These are phyloP conservation scores for Erpobdella octoculata DNA, from an alignment of 2,888 invertebrate species.

Conservation along the genomic window DNA sequence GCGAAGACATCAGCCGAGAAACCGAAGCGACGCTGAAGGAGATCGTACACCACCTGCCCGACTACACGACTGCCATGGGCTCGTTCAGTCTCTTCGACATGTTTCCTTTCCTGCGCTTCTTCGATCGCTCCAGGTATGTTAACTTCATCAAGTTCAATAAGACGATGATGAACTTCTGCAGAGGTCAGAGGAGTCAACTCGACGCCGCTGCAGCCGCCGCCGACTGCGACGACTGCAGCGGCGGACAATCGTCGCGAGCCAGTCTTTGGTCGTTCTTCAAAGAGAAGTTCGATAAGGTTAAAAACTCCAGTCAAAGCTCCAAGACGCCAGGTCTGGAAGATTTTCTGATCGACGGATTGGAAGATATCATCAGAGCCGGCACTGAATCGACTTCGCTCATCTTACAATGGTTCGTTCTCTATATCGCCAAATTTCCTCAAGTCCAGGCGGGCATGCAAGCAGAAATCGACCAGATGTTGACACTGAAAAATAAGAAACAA, in stretches of 20 bases:
- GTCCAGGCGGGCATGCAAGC: slow-evolving; percentile 26
- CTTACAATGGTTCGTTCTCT: slow-evolving; percentile 29
- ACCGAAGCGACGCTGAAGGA: not conserved
- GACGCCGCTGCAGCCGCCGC: not conserved
- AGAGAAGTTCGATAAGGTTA: slow-evolving; percentile 10
- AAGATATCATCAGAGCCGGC: slow-evolving; percentile 32
- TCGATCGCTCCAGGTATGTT: not conserved
- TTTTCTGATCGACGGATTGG: slow-evolving; percentile 24
- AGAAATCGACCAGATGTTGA: slow-evolving; percentile 23
- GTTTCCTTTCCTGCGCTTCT: slow-evolving; percentile 19
- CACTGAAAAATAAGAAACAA: not conserved
- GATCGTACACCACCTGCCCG: slow-evolving; percentile 24
- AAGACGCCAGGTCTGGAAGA: slow-evolving; percentile 24
- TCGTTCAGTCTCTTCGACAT: slow-evolving; percentile 30
- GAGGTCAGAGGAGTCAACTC: not conserved
- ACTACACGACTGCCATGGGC: slow-evolving; percentile 31
- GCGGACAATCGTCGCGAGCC: not conserved
- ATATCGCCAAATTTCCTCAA: slow-evolving; percentile 12
- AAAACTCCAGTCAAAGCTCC: not conserved
- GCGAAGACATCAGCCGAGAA: slow-evolving; percentile 2
- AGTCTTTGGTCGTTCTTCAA: slow-evolving; percentile 17
- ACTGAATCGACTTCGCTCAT: slow-evolving; percentile 31
- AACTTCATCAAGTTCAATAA: slow-evolving; percentile 22
- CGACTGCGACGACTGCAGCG: not conserved
- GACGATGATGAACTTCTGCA: slow-evolving; percentile 24